A percentile compares a stretch with the other conserved stretches of the same genome.
Conservation (phyloP, 2,113 vertebrate genomes). For the Phylloscopus trochiloides region DNA sequence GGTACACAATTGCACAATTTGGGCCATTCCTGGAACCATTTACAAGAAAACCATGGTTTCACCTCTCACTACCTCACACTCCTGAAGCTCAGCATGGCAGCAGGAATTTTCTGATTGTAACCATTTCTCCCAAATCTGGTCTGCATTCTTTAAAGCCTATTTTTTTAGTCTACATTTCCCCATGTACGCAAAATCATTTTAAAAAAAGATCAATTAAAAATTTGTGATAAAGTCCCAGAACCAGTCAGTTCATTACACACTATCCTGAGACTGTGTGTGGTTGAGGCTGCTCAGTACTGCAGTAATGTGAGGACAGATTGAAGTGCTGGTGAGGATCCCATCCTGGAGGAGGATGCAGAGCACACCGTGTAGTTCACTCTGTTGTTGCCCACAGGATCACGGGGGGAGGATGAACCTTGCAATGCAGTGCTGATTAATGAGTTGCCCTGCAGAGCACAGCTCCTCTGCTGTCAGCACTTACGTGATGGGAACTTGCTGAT, state of each 20-base stretch:
- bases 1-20: background rate
- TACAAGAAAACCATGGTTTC: background rate
- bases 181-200: background rate
- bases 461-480: constrained; percentile 72
- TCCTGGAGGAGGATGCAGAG: background rate
- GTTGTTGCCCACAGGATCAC: fast-evolving
- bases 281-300: background rate
- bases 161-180: background rate
- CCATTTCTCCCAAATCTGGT: background rate
- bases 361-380: background rate
- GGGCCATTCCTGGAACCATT: background rate
- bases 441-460: background rate
- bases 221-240: background rate
- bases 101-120: background rate
- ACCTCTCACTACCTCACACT: background rate
- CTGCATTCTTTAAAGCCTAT: background rate
- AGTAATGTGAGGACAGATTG: fast-evolving
- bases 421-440: background rate
- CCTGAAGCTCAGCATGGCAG: background rate
- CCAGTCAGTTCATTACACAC: background rate
- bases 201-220: background rate
- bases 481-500: constrained; percentile 97
- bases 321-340: background rate
- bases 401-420: background rate
- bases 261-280: background rate